Evolutionary conservation across 2,888 invertebrate species (phyloP).

Genomic region (Drosophila eohydei): DNA sequence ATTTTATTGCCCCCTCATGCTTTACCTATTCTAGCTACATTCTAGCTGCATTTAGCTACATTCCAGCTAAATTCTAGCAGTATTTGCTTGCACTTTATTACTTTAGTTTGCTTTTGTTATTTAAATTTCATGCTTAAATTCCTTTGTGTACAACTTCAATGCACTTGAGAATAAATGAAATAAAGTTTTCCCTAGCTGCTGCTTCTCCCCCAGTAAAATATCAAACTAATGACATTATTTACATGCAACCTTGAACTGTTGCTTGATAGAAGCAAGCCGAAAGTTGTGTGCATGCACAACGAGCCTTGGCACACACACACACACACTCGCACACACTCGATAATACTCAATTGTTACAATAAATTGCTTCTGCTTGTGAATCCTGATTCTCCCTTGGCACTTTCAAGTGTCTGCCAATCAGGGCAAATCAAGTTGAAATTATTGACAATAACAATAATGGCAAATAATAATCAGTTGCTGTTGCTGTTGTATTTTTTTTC

Average conservation of each 20-base stretch:
- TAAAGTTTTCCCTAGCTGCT: constrained; percentile 8
- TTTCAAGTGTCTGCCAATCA: constrained; percentile 80
- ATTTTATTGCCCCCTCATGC: not conserved
- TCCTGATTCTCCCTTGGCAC: constrained; percentile 42
- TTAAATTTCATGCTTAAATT: constrained; percentile 9
- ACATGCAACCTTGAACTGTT: constrained; percentile 68
- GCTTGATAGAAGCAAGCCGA: constrained; percentile 31
- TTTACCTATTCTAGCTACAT: not conserved
- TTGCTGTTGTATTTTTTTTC: constrained; percentile 15
- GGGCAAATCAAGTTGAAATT: constrained; percentile 74
- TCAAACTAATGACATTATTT: constrained; percentile 59
- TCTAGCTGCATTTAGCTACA: not conserved
- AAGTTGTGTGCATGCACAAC: constrained; percentile 32
- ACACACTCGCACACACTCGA: constrained; percentile 12
- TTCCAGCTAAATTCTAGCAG: not conserved
- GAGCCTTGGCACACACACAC: constrained; percentile 35
- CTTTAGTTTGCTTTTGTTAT: constrained; percentile 6
- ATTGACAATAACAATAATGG: constrained; percentile 80
- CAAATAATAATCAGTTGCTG: constrained; percentile 60
- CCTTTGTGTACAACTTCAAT: not conserved
- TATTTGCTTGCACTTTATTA: not conserved
- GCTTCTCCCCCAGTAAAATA: constrained; percentile 1
- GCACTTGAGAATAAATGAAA: constrained; percentile 11
- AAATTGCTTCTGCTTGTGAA: constrained; percentile 41
- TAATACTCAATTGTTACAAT: constrained; percentile 26